Evolutionary conservation across 2,797 vertebrate genomes (phyloP), one percentile per base, ranked within the genome.

Genomic region (Thalassophryne amazonica): DNA sequence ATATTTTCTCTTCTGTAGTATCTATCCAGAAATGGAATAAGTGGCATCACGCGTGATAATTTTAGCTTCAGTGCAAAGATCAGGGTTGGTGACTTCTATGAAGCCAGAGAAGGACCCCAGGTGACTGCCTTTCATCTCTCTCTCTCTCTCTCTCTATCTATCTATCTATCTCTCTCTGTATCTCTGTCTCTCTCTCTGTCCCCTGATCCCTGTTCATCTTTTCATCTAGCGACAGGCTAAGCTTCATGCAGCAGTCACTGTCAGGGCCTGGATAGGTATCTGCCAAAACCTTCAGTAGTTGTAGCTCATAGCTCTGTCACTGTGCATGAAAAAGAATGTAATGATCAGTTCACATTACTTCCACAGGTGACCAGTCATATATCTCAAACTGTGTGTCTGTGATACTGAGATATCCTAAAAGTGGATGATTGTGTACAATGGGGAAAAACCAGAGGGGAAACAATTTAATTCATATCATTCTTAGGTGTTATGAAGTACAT

Each of bases 41-140:
- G 92, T 93, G 94, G 95, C 94, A 93, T 98, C 94, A 94, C 95
- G 90, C 95, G 95, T 79, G 95, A 96, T 95, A 97, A 97, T 95
- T 98, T 99, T 95, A 98, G 95, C 95, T 98, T 99, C 95, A 97
- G 94, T 97, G 94, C 95, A 98, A 99, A 99, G 96, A 93, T 98
- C 95, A 96, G 94, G 94, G 94, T 98, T 95, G 96, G 96, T 96
- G 95, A 97, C 94, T 98, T 99, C 94, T 99, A 97, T 98, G 96
- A 98, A 98, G 94, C 96, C 94, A 98, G 96, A 98, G 96, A 97
- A 93, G 95, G 95, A 96, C 94, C 92, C 74, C 94, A 98, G 97
- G 95, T 98, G 95, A 97, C 93, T 90, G 86, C 80, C 87, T 91
- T 91, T 91, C 88, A 91, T 90, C 87, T 91, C 85, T 91, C 82